Percentiles rank a stretch among this genome's conserved stretches.
Evolutionary conservation across 2,113 vertebrate genomes (phyloP).

Genomic region (Dasyurus viverrinus): DNA sequence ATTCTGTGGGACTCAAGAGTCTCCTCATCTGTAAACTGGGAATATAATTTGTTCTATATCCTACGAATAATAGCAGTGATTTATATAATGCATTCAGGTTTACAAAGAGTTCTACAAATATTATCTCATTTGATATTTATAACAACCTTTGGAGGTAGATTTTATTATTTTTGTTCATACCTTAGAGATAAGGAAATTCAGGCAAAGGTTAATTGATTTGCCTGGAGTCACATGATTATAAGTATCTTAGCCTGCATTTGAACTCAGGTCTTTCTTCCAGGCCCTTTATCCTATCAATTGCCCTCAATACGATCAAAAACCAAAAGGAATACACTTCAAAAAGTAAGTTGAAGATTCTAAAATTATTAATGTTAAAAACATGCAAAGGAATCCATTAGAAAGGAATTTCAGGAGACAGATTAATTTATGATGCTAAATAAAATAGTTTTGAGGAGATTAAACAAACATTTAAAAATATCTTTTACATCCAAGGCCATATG

Average conservation of each 20-base stretch:
- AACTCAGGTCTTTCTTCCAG: not conserved
- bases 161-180: not conserved
- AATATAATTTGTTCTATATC: not conserved
- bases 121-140: not conserved
- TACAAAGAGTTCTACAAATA: not conserved
- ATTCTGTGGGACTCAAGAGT: not conserved
- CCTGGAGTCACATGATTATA: not conserved
- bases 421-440: not conserved
- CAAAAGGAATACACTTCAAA: no score
- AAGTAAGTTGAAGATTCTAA: not conserved
- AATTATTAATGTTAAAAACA: not conserved
- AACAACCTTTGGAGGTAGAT: not conserved
- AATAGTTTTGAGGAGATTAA: not conserved
- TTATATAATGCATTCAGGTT: not conserved
- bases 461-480: not conserved
- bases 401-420: not conserved
- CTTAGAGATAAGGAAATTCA: not conserved
- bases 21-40: not conserved
- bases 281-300: not conserved
- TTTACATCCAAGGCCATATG: not conserved
- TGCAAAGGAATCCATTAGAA: not conserved
- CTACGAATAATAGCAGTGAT: not conserved
- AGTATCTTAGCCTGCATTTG: not conserved
- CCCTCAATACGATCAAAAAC: not conserved
- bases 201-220: not conserved